Percentiles rank a stretch among this genome's conserved stretches.
These are phyloP conservation scores for Trichogramma evanescens DNA, from an alignment of 2,888 invertebrate genomes.

Conservation along the genomic window DNA sequence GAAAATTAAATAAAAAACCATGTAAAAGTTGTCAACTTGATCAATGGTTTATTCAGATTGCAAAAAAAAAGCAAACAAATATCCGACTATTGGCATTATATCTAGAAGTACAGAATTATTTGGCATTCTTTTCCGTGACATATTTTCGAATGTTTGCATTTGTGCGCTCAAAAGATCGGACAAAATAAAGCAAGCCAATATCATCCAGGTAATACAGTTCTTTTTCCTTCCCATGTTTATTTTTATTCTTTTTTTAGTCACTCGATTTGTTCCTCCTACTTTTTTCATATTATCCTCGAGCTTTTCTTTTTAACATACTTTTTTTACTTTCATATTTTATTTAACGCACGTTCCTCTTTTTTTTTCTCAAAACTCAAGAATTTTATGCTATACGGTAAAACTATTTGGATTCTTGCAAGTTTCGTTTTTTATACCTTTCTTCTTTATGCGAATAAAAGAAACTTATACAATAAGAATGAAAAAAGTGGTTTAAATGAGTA, in stretches of 20 bases:
- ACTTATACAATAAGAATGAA: too few relatives aligned
- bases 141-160: conserved; percentile 19
- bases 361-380: too few relatives aligned
- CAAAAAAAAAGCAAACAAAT: too few relatives aligned
- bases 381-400: too few relatives aligned
- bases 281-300: not conserved
- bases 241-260: conserved; percentile 14
- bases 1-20: too few relatives aligned
- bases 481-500: too few relatives aligned
- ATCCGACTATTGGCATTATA: too few relatives aligned
- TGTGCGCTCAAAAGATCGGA: conserved; percentile 7
- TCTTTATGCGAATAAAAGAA: too few relatives aligned
- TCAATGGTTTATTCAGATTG: too few relatives aligned
- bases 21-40: too few relatives aligned
- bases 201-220: conserved; percentile 25
- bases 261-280: conserved; percentile 14
- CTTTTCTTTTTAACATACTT: not conserved
- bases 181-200: conserved; percentile 20
- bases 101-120: conserved; percentile 26
- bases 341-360: not conserved
- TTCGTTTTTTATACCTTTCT: too few relatives aligned
- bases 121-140: conserved; percentile 15
- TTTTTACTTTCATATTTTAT: not conserved
- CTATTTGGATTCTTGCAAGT: too few relatives aligned
- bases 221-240: conserved; percentile 16